Percentiles rank a stretch among this genome's conserved stretches.
Evolutionary conservation across 2,113 vertebrate species (phyloP).

Genomic region (Seriola aureovittata): DNA sequence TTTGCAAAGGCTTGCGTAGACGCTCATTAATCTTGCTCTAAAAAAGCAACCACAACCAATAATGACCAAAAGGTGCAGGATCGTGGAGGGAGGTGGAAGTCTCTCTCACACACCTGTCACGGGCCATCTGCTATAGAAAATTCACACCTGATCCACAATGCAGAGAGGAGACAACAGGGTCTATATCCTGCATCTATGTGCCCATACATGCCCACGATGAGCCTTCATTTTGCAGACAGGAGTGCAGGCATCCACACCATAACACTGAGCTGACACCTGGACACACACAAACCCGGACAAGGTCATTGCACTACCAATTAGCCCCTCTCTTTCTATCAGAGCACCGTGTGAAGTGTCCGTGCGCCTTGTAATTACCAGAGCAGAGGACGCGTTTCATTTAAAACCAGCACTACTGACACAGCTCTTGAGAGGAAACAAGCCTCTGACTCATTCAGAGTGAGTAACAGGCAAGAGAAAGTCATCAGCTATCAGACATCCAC

Average conservation of each 20-base stretch:
- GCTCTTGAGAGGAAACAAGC: slow-evolving; percentile 34
- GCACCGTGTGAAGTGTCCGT: slow-evolving; percentile 39
- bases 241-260: not conserved
- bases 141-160: slow-evolving; percentile 38
- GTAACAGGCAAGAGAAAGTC: slow-evolving; percentile 31
- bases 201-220: not conserved
- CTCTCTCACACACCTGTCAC: slow-evolving; percentile 59
- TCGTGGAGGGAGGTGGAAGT: slow-evolving; percentile 31
- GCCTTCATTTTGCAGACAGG: slow-evolving; percentile 8
- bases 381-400: slow-evolving; percentile 57
- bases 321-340: slow-evolving; percentile 29
- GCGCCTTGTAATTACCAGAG: slow-evolving; percentile 62
- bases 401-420: slow-evolving; percentile 29
- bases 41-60: slow-evolving; percentile 31
- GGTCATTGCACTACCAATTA: slow-evolving; percentile 53
- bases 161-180: slow-evolving; percentile 6
- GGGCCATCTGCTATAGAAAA: slow-evolving; percentile 71
- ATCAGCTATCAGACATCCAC: slow-evolving; percentile 34
- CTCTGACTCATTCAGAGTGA: slow-evolving; percentile 42
- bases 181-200: not conserved
- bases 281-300: slow-evolving; percentile 40
- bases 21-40: slow-evolving; percentile 57
- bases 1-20: slow-evolving; percentile 49
- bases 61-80: slow-evolving; percentile 36
- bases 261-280: slow-evolving; percentile 35